Evolutionary conservation across 1,140 invertebrate genomes (phyloP).

Genomic region (Listronotus bonariensis): DNA sequence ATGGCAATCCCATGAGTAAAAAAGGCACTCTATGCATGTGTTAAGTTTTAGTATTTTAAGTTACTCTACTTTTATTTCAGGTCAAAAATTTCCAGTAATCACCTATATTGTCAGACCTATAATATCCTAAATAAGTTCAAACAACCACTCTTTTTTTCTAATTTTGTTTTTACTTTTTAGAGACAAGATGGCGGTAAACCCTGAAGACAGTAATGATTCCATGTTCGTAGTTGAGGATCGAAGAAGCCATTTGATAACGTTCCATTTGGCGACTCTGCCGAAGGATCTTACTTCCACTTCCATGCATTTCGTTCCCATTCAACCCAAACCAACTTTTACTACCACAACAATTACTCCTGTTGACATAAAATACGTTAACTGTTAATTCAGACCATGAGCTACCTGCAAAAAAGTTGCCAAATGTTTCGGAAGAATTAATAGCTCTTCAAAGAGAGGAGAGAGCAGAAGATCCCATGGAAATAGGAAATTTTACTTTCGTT

Average conservation of each 20-base stretch:
- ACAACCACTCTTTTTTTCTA: too few species aligned
- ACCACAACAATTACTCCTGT: constrained; percentile 7
- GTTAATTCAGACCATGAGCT: background rate
- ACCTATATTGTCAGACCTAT: too few species aligned
- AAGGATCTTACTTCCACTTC: constrained; percentile 11
- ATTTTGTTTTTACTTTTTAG: background rate
- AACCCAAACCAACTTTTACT: constrained; percentile 20
- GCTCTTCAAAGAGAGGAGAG: constrained; percentile 40
- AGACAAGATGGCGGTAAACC: background rate
- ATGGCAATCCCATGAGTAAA: too few species aligned
- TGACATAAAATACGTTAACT: constrained; percentile 9
- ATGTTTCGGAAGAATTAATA: constrained; percentile 37
- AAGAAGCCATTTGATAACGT: constrained; percentile 9
- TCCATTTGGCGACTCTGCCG: background rate
- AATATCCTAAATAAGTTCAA: too few species aligned
- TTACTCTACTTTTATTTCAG: too few species aligned
- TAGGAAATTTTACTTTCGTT: constrained; percentile 44
- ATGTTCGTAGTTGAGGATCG: constrained; percentile 1
- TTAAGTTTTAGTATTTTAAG: too few species aligned
- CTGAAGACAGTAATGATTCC: constrained; percentile 17
- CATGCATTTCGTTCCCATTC: constrained; percentile 33
- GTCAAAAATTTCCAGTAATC: too few species aligned
- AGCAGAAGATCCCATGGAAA: constrained; percentile 43
- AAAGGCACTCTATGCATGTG: too few species aligned
- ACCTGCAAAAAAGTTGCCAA: constrained; percentile 24